Percentiles rank a stretch among this genome's conserved stretches.
Conservation (phyloP, 2,113 vertebrate genomes). For the Psittacara wagleri region DNA sequence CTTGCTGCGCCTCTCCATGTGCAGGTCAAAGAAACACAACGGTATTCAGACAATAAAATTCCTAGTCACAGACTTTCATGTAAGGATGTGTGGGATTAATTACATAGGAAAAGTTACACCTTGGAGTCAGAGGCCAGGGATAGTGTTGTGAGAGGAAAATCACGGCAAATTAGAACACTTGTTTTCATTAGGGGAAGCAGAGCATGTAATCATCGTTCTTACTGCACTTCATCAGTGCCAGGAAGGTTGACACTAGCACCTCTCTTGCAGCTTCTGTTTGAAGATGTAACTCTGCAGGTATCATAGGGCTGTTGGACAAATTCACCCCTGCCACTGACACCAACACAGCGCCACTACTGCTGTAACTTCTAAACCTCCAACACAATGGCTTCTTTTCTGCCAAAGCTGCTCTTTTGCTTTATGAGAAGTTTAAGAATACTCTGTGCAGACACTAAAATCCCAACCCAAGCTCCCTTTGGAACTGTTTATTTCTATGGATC, state of each 20-base stretch:
- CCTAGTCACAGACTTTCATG: background rate
- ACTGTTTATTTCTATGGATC: background rate
- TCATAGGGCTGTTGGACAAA: background rate
- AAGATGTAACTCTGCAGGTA: background rate
- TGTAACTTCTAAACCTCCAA: background rate
- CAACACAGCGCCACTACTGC: background rate
- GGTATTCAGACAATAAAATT: background rate
- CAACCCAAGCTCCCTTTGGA: background rate
- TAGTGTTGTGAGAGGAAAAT: background rate
- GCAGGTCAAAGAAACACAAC: background rate
- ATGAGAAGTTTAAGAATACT: background rate
- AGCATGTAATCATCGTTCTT: background rate
- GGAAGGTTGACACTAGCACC: background rate
- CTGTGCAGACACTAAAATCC: background rate
- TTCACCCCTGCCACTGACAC: background rate
- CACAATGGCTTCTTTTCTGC: background rate
- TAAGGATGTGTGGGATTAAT: background rate
- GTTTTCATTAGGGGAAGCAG: background rate
- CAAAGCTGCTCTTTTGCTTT: background rate
- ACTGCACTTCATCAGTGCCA: background rate
- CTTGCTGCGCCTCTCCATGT: background rate
- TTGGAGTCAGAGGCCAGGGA: background rate
- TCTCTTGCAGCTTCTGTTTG: background rate
- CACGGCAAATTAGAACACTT: background rate
- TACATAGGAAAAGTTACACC: background rate